Base-by-base conservation (phyloP, 2,113 vertebrate species). In the Nerophis lumbriciformis region DNA sequence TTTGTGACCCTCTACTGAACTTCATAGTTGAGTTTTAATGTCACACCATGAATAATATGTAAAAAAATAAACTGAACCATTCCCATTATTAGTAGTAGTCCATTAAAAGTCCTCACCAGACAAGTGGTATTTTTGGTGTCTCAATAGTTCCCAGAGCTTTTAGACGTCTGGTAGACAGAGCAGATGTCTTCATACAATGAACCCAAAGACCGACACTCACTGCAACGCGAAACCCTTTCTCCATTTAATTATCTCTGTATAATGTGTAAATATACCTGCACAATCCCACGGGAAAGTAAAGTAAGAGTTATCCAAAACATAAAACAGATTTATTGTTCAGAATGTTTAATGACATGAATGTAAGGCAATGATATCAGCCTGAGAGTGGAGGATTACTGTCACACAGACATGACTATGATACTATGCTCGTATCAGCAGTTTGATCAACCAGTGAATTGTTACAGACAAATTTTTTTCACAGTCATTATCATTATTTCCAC, bases 161-260 rank as follows among this genome's bases (percentile, higher is more conserved):
- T 63, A 75, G 72, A 72, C 64, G 58, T 65, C 73, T 81, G 74
- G 72, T 69, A 74, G 51, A 5, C 16, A 45, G 56, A 66, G 53
- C 73, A 81, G 72, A 80, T 70, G 59, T 85, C 66, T 87, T 82
- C 79, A 81, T 77, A 76, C 51, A 68, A 84, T 87, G 83, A 72
- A 53, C 66, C 77, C 55, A 68, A 56, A 28, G 45, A 50, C 57
- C 77, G 64, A 71, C 68, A 64, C 61, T 16, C 35, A 69, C 59
- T 66, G 66, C 65, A 66, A 75, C 48, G 35, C 49, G 47, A 78
- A 69, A 70, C 60, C 19, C 35, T 9, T 56, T 36, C 63, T 54
- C 49, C 16, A 38, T 61, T 48, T 3, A 61, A 37, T 44, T 62
- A 62, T 48, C 59, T 63, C 36, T 19, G 54, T 52, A 51, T 65